phyloP scores from a whole-genome alignment of 2,113 vertebrate genomes.

The Bothrops jararaca region DNA sequence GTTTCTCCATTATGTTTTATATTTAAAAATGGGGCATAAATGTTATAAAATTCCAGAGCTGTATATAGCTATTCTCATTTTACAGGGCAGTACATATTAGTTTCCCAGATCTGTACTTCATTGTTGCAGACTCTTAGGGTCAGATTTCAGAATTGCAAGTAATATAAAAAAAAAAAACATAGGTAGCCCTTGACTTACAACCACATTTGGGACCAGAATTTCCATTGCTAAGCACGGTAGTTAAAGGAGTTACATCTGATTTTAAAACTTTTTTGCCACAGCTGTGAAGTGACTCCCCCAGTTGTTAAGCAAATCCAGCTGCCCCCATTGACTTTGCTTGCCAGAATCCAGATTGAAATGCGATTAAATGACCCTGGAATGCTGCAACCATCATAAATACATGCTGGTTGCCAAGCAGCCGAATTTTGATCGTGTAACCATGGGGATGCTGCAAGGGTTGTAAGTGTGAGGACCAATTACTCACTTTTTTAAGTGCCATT shows the following conservation, averaged over 20 bases:
- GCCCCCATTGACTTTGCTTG: not conserved
- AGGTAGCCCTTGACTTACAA: not conserved
- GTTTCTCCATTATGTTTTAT: not conserved
- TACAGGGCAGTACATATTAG: too few species aligned
- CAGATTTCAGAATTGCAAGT: not conserved
- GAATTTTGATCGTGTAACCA: not conserved
- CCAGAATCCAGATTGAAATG: not conserved
- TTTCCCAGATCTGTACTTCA: not conserved
- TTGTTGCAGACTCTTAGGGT: not conserved
- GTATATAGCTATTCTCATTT: not conserved
- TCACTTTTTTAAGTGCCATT: not conserved
- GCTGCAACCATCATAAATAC: not conserved
- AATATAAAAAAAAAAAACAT: not conserved
- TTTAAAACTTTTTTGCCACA: not conserved
- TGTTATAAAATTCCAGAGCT: not conserved
- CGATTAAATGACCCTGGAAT: not conserved
- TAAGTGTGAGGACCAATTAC: not conserved
- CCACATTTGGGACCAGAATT: not conserved
- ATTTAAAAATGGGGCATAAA: not conserved
- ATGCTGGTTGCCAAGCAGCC: not conserved
- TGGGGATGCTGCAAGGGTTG: not conserved
- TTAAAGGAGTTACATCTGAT: not conserved
- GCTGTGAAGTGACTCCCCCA: not conserved
- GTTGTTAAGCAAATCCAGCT: not conserved
- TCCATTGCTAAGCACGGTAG: not conserved